Base-by-base conservation (phyloP, 2,888 invertebrate species). In the Cremastobaeus sp. region DNA sequence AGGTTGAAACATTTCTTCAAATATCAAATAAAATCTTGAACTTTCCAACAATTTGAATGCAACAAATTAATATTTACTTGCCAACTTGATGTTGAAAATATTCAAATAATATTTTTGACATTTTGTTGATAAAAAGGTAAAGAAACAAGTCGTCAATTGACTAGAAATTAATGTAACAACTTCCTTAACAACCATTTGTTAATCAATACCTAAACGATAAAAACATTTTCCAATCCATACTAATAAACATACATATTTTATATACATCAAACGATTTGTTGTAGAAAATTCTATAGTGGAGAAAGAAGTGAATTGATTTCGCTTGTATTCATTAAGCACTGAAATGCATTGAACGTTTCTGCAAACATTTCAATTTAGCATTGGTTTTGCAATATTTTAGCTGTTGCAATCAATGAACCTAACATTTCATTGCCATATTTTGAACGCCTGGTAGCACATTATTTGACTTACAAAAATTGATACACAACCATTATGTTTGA, bases 281-380 rank as follows among this genome's bases (percentile, higher is more conserved):
- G 37, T 47, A 59, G 39, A 64, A 64, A 64, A 64, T 43, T 18
- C 50, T 21, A 11, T 2, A 43, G 25, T 15, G 34, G 43, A 41
- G 50, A 52, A 62, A 62, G 12, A 62, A 50, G 62, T 62, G 62
- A 62, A 62, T 62, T 62, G 62, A 62, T 15, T 32, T 37, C 11
- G 8, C 25, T 28, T 41, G 14, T 5, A 14, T 2, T 30, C 6
- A 11, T 15, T 12, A 21, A 43, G 14, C 20, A 20, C 30, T 5
- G 6, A 6, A 39, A 9, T 28, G 8, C 34, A 34, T 15, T 43
- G 34, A 34, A 32, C 25, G 18, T 47, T 25, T 25, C 3, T 25
- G 8, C 3, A 8, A 25, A 25, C 25, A 25, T 5, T 25, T 8
- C 8, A 5, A 25, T 25, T 25, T 25, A 5, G 8, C 8, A 25